Evolutionary conservation across 2,797 vertebrate genomes (phyloP).

Genomic region (Gobio occitaniae): DNA sequence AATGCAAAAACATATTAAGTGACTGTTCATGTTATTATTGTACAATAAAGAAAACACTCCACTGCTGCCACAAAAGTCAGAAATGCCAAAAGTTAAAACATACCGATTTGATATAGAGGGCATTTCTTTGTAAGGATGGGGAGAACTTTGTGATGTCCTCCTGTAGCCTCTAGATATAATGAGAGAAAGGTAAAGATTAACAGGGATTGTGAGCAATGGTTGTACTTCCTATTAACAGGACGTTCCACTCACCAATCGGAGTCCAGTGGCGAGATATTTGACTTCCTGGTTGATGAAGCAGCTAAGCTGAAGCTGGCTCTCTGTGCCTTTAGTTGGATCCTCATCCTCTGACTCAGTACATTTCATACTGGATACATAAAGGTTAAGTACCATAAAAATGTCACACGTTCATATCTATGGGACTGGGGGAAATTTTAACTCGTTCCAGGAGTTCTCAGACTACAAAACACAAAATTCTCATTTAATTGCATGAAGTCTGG

Average conservation of each 20-base stretch:
- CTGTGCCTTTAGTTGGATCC: conserved; percentile 93
- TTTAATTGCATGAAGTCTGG: background rate
- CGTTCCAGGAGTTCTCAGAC: background rate
- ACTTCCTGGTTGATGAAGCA: conserved; percentile 99
- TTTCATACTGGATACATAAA: conserved; percentile 88
- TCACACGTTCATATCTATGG: background rate
- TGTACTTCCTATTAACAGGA: background rate
- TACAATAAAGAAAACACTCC: background rate
- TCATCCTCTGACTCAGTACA: conserved; percentile 97
- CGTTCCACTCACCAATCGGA: conserved; percentile 86
- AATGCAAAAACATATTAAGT: conserved; percentile 32
- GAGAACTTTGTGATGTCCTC: conserved; percentile 99
- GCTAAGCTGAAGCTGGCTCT: conserved; percentile 95
- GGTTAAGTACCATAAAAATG: conserved; percentile 76
- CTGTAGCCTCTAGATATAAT: conserved; percentile 87
- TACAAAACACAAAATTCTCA: background rate
- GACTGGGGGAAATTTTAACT: background rate
- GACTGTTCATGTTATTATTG: background rate
- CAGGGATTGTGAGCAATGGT: too few species aligned
- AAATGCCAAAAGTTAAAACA: conserved; percentile 61
- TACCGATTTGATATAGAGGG: conserved; percentile 97
- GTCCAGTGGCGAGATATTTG: conserved; percentile 96
- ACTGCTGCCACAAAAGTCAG: background rate
- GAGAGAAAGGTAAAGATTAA: conserved; percentile 36
- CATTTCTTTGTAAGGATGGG: conserved; percentile 93